These are phyloP conservation scores for Natrix natrix DNA, from an alignment of 2,797 vertebrate genomes.

Conservation along the genomic window DNA sequence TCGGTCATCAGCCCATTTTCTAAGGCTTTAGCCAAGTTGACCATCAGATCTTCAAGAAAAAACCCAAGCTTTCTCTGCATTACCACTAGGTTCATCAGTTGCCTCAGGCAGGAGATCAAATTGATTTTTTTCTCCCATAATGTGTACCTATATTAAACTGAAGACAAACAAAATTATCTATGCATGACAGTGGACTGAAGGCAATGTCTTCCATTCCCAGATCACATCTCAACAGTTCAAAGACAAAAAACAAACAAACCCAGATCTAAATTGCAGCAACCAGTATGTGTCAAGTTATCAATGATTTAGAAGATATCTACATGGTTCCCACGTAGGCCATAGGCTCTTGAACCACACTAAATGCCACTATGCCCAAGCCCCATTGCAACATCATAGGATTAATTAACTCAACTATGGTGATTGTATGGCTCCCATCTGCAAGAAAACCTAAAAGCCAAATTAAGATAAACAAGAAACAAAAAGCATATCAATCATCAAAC, in stretches of 20 bases:
- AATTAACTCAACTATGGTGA: not conserved
- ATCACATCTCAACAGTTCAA: not conserved
- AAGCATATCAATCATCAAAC: not conserved
- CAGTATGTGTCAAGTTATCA: not conserved
- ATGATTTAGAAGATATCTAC: not conserved
- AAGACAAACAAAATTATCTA: not conserved
- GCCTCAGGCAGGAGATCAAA: not conserved
- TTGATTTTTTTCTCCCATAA: not conserved
- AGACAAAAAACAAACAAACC: not conserved
- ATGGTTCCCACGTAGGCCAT: not conserved
- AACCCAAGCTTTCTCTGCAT: not conserved
- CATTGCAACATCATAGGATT: no score
- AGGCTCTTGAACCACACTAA: not conserved
- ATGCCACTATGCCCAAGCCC: not conserved
- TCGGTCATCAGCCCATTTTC: no score
- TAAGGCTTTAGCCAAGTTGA: no score
- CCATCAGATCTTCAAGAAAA: not conserved
- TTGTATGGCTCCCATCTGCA: not conserved
- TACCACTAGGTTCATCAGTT: not conserved
- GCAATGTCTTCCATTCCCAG: not conserved
- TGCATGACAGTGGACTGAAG: not conserved
- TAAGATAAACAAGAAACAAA: not conserved
- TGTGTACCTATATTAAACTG: not conserved
- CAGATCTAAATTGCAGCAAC: not conserved
- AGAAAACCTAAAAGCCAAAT: not conserved